Base-by-base conservation (phyloP, 2,888 invertebrate species). In the Melanotus villosus region DNA sequence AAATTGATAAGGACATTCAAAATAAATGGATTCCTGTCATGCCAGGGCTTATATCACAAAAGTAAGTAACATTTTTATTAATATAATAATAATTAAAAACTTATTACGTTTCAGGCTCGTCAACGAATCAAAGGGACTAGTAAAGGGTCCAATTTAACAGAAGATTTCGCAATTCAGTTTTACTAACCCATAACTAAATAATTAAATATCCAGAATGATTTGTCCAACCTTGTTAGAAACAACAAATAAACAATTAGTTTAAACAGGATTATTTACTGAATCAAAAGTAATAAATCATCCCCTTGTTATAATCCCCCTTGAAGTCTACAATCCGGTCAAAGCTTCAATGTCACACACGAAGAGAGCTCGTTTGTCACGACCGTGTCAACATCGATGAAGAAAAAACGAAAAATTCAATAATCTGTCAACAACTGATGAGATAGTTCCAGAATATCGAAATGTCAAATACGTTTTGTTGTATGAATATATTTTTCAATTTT, bases 11-110 rank as follows among this genome's bases (percentile, higher is more conserved):
- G n/a, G 10, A 62, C 18, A 19, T 73, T 26, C 65, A 45, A 10
- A 66, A 72, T 1, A 78, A 77, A 71, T 80, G 78, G 78, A 76
- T 79, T 52, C 77, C 78, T 18, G 72, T 77, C 23, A 47, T 75
- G 50, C 73, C 78, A n/a, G 77, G 74, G 19, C 66, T 77, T 16
- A 70, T 78, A 36, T 76, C 78, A 6, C 66, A 68, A 59, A 77
- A 70, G 78, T 78, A 72, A 6, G 58, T 50, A 50, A n/a, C n/a
- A n/a, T n/a, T n/a, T n/a, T n/a, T n/a, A n/a, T n/a, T n/a, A n/a
- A n/a, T n/a, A n/a, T n/a, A n/a, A n/a, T n/a, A n/a, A n/a, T n/a
- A n/a, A n/a, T n/a, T n/a, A n/a, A n/a, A n/a, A n/a, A n/a, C n/a
- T n/a, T n/a, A n/a, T n/a, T n/a, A n/a, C n/a, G n/a, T 67, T 73